A percentile compares a stretch with the other conserved stretches of the same genome.
phyloP scores from a whole-genome alignment of 2,113 vertebrate species.

The Callopanchax toddi region DNA sequence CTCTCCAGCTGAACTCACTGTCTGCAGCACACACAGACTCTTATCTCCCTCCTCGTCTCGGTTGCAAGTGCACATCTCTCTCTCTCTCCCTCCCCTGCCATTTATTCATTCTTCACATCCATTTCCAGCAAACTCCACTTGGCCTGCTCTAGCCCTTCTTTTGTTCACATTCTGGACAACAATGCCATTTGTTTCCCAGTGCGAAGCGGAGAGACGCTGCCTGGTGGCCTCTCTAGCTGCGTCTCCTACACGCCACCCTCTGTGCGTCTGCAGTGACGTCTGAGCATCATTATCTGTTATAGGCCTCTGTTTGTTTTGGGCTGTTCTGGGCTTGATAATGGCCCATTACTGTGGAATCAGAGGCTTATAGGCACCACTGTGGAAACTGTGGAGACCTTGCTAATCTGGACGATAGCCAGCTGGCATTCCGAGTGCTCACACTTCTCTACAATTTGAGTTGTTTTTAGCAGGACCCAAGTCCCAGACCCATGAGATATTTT shows the following conservation, averaged over 20 bases:
- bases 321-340: constrained; percentile 70
- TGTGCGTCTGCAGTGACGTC: constrained; percentile 76
- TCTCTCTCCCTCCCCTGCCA: constrained; percentile 28
- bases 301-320: constrained; percentile 79
- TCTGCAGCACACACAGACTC: constrained; percentile 35
- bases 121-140: constrained; percentile 61
- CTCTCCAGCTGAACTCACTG: constrained; percentile 41
- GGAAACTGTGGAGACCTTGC: constrained; percentile 54
- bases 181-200: constrained; percentile 70
- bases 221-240: constrained; percentile 40
- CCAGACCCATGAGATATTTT: constrained; percentile 59
- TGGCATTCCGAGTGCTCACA: constrained; percentile 30
- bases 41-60: constrained; percentile 49
- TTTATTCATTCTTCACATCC: constrained; percentile 52
- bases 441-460: constrained; percentile 14
- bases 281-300: constrained; percentile 70
- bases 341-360: constrained; percentile 66
- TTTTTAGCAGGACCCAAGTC: constrained; percentile 31
- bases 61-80: constrained; percentile 30
- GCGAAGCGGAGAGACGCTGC: constrained; percentile 53
- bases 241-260: constrained; percentile 68
- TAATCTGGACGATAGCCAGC: constrained; percentile 56
- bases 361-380: constrained; percentile 47
- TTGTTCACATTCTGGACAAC: constrained; percentile 54
- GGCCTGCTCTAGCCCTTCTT: constrained; percentile 45